Conservation (phyloP, 2,888 invertebrate species). For the Dynastes hyllus region DNA sequence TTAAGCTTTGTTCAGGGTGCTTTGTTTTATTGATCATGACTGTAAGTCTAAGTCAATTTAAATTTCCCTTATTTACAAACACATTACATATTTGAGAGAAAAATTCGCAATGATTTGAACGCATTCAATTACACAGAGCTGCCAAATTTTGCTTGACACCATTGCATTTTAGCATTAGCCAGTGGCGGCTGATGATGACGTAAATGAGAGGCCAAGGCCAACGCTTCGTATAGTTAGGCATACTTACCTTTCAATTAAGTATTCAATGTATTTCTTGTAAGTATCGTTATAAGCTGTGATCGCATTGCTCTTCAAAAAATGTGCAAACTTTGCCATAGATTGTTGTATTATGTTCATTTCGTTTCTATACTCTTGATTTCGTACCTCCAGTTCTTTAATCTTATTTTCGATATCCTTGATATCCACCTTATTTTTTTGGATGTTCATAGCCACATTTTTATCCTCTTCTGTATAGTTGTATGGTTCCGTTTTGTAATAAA, state of each 20-base stretch:
- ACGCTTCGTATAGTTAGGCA: no score
- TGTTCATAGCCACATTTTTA: conserved; percentile 45
- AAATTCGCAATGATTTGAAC: no score
- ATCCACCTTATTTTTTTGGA: conserved; percentile 16
- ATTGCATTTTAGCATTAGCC: neutral
- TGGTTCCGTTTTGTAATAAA: conserved; percentile 65
- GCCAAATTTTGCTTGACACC: no score
- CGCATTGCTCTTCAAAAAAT: conserved; percentile 65
- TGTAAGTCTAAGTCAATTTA: no score
- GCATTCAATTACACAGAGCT: no score
- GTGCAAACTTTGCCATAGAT: conserved; percentile 64
- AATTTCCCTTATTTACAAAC: no score
- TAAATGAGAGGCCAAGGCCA: no score
- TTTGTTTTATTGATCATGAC: no score
- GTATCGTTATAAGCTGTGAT: conserved; percentile 65
- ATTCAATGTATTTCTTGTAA: conserved; percentile 64
- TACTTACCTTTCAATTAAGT: conserved; percentile 63
- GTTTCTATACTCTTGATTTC: conserved; percentile 53
- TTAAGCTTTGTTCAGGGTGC: no score
- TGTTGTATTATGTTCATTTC: conserved; percentile 62
- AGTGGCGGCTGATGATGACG: no score
- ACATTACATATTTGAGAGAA: no score
- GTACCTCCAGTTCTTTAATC: neutral
- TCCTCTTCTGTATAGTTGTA: conserved; percentile 61
- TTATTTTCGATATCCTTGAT: conserved; percentile 32